Base-by-base conservation (phyloP, 2,888 invertebrate genomes). In the Gandaritis pyraliata region DNA sequence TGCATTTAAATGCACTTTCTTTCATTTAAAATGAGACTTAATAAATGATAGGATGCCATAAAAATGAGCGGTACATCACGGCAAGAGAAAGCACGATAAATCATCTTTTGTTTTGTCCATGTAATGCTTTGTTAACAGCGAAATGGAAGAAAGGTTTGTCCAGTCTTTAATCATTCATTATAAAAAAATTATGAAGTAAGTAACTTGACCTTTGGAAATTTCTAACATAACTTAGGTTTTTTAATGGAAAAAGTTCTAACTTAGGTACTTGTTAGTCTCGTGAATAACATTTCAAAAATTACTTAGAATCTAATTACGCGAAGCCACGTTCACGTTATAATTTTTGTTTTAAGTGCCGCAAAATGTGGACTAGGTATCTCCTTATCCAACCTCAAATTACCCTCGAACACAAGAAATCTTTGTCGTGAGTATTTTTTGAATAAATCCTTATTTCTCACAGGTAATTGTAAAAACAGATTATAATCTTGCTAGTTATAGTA, bases 81-180 rank as follows among this genome's bases (percentile, higher is more conserved):
- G 81, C 84, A 80, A 75, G 79, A 81, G 82, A 77, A 81, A 83
- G 78, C 77, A 77, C 70, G 47, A 88, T 89, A 79, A 84, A 89
- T 89, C 86, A 82, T 85, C 85, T 79, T 86, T 87, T 88, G 85
- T 87, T 82, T 81, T 75, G 78, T 72, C 71, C 74, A 69, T 77
- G 78, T 81, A 78, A 80, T 79, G 57, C 30, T 48, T 64, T 61
- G 58, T 64, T 61, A 61, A 58, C 57, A 66, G 36, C n/a, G 15
- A 13, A 49, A 45, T 41, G 55, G 12, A 52, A 55, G 61, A 56
- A 60, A 53, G 61, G 57, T 52, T 33, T 46, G 33, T 59, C 15
- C n/a, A 16, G 39, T 33, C 43, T 59, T 46, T 66, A 63, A 47
- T 55, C 48, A 65, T 58, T 30, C 52, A 52, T 60, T 45, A 33